These are phyloP conservation scores for Petrophora chlorosata DNA, from an alignment of 2,888 invertebrate genomes.

Conservation along the genomic window DNA sequence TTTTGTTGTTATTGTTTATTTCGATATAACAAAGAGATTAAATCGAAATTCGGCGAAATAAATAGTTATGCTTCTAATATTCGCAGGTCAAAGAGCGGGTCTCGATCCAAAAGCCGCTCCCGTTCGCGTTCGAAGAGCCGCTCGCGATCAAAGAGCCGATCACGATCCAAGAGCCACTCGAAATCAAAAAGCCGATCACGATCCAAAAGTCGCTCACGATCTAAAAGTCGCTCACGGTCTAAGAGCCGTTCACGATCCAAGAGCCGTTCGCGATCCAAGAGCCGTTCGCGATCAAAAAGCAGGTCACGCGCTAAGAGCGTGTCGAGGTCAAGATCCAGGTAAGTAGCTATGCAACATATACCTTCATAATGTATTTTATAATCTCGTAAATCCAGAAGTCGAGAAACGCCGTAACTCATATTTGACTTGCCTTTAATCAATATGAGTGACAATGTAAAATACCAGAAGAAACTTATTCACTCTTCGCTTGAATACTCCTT, in stretches of 20 bases:
- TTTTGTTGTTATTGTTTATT: too few relatives aligned
- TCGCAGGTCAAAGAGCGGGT: conserved; percentile 42
- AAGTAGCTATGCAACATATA: background rate
- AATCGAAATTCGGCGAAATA: too few relatives aligned
- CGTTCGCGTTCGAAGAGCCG: conserved; percentile 49
- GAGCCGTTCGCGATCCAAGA: conserved; percentile 43
- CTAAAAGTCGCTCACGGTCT: conserved; percentile 53
- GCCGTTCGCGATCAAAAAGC: conserved; percentile 54
- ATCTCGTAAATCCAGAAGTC: too few relatives aligned
- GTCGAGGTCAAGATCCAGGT: conserved; percentile 62
- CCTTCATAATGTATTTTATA: background rate
- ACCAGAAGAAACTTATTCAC: too few relatives aligned
- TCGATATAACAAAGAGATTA: too few relatives aligned
- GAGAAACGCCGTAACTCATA: too few relatives aligned
- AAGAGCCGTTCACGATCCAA: conserved; percentile 60
- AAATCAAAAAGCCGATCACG: conserved; percentile 55
- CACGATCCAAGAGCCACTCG: conserved; percentile 43
- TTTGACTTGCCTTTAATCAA: too few relatives aligned
- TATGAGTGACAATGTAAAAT: too few relatives aligned
- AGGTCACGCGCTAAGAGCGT: conserved; percentile 41
- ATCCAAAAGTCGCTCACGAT: conserved; percentile 61
- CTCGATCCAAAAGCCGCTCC: conserved; percentile 46
- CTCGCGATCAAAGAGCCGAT: conserved; percentile 45
- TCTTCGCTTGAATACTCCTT: too few relatives aligned
- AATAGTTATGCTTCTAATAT: too few relatives aligned